These are phyloP conservation scores for Melanotus villosus DNA, from an alignment of 2,888 invertebrate species.

Conservation along the genomic window DNA sequence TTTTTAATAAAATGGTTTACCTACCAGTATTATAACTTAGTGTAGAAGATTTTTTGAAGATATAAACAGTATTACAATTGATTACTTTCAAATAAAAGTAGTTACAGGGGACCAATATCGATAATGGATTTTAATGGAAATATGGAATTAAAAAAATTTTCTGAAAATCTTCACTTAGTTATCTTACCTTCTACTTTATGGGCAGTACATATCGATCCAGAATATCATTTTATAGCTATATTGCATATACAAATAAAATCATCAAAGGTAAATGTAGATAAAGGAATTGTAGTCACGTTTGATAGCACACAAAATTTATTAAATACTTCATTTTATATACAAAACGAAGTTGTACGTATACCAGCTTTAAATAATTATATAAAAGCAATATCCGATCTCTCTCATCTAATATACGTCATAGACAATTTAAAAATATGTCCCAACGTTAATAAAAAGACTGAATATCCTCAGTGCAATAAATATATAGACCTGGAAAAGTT, in stretches of 20 bases:
- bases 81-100: too few species aligned
- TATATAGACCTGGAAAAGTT: conserved; percentile 33
- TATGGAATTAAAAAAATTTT: conserved; percentile 26
- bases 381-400: conserved; percentile 52
- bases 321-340: conserved; percentile 50
- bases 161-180: conserved; percentile 52
- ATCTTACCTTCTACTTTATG: conserved; percentile 56
- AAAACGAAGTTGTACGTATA: conserved; percentile 52
- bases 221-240: conserved; percentile 53
- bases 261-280: conserved; percentile 52
- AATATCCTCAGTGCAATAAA: conserved; percentile 34
- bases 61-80: too few species aligned
- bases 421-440: conserved; percentile 51
- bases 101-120: too few species aligned
- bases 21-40: too few species aligned
- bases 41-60: too few species aligned
- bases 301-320: conserved; percentile 39
- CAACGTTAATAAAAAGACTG: conserved; percentile 26
- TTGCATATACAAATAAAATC: conserved; percentile 50
- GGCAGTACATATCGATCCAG: conserved; percentile 57
- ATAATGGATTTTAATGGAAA: conserved; percentile 24
- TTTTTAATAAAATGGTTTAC: too few species aligned
- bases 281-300: conserved; percentile 52
- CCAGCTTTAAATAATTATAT: conserved; percentile 51
- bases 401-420: conserved; percentile 48